Base-by-base conservation (phyloP, 2,113 vertebrate species). In the Andinoacara biseriatus region DNA sequence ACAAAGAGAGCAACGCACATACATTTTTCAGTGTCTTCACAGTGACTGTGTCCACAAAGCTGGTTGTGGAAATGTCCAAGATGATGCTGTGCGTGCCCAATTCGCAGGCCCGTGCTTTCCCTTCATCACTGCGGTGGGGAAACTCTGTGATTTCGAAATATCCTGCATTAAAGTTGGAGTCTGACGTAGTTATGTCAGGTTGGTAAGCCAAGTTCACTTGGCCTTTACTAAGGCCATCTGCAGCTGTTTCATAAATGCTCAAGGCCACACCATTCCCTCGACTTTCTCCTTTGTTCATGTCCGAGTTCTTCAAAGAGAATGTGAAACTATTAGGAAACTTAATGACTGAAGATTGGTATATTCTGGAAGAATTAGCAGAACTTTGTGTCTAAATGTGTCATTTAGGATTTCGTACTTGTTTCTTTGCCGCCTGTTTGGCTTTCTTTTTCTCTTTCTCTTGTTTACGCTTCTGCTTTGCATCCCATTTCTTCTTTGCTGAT, bases 11-110 rank as follows among this genome's bases (percentile, higher is more conserved):
- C 14, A 5, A 15, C 46, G 2, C 67, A 2, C 59, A 15, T 93
- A 99, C 98, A 0, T 96, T 98, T 95, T 95, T 97, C 76, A 99
- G 85, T 54, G 91, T 97, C 85, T 98, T 98, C 76, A 97, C 92
- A 65, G 96, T 93, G 83, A 98, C 97, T 0, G 96, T 97, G 90
- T 99, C 97, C 85, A 97, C 92, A 0, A 97, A 99, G 89, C 92
- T 97, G 87, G 96, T 93, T 0, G 96, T 57, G 7, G 96, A 94
- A 74, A 99, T 85, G 91, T 99, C 98, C 94, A 99, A 90, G 90
- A 99, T 83, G 46, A 99, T 75, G 2, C 96, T 92, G 1, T 98
- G 95, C 1, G 76, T 92, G 57, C 2, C 56, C 4, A 33, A 63
- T 20, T 9, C 13, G 2, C 35, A 17, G 17, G 10, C 29, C 43